Evolutionary conservation across 2,113 vertebrate species (phyloP).

Genomic region (Octodon degus): DNA sequence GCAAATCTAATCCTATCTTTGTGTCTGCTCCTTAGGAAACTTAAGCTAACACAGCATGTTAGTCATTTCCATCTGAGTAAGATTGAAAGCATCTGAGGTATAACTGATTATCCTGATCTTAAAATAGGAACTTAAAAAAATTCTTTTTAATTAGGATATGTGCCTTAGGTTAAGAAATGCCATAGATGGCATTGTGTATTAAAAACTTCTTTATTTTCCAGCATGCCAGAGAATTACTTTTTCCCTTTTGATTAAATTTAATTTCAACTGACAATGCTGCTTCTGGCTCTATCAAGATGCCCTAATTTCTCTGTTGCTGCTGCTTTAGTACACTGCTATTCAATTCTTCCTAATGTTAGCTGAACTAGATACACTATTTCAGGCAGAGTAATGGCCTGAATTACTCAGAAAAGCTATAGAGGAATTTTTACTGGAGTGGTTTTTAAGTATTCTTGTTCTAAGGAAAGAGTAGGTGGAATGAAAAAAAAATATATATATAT

Average conservation of each 20-base stretch:
- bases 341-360: slow-evolving; percentile 67
- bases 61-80: slow-evolving; percentile 56
- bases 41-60: slow-evolving; percentile 32
- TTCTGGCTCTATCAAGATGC: slow-evolving; percentile 65
- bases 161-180: slow-evolving; percentile 40
- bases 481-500: background rate
- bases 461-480: background rate
- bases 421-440: slow-evolving; percentile 25
- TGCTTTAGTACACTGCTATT: slow-evolving; percentile 18
- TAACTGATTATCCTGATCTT: slow-evolving; percentile 52
- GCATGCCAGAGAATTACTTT: slow-evolving; percentile 57
- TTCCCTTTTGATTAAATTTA: slow-evolving; percentile 69
- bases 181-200: background rate
- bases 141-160: slow-evolving; percentile 55
- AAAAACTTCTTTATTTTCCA: slow-evolving; percentile 67
- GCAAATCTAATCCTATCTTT: background rate
- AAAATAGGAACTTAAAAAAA: slow-evolving; percentile 66
- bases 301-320: slow-evolving; percentile 64
- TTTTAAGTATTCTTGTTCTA: slow-evolving; percentile 52
- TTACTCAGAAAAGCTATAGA: slow-evolving; percentile 63
- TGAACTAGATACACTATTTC: slow-evolving; percentile 72
- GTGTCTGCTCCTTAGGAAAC: slow-evolving; percentile 25
- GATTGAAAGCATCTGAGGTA: slow-evolving; percentile 13
- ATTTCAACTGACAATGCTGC: slow-evolving; percentile 64
- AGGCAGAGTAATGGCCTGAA: slow-evolving; percentile 77